Base-by-base conservation (phyloP, 2,113 vertebrate genomes). In the Corythoichthys haematopterus region DNA sequence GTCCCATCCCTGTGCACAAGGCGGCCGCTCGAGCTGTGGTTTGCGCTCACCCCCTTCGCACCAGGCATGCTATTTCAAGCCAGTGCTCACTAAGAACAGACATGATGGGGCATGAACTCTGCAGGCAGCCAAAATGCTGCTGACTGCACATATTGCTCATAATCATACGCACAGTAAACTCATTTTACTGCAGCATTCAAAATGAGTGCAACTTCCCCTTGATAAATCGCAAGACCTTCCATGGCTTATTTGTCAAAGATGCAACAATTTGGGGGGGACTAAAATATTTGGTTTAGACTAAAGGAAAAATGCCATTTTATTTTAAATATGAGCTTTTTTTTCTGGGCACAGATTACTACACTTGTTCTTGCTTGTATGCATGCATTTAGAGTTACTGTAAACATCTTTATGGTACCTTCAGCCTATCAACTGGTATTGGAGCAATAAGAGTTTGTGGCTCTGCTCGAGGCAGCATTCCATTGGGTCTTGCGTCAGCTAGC, bases 41-140 rank as follows among this genome's bases (percentile, higher is more conserved):
- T 76, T 62, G 70, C 68, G n/a, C 66, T 68, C 63, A 61, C 70
- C 57, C 71, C 60, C 71, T 65, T 60, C 73, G 66, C 76, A 65
- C 62, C 77, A 57, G 73, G 71, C 78, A 62, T 86, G 80, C 88
- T 87, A 80, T 88, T 85, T 88, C 84, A 84, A 80, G 80, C 81
- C 74, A 70, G 76, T 86, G 80, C 82, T 85, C 79, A 79, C 79
- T 87, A 83, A 84, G 87, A 80, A 83, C 78, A 78, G 82, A 83
- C 88, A 87, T 88, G 88, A 89, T 66, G 77, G 83, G 79, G 85
- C 87, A 87, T 83, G 88, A 88, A 85, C 85, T 81, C 72, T 74
- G 60, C 72, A 62, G 69, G 69, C 79, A 83, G 80, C 77, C 77
- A 83, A 80, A 77, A 70, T 11, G 53, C 79, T 82, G 82, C 82